Evolutionary conservation across 2,888 invertebrate genomes (phyloP).

Genomic region (Lasiommata megera): DNA sequence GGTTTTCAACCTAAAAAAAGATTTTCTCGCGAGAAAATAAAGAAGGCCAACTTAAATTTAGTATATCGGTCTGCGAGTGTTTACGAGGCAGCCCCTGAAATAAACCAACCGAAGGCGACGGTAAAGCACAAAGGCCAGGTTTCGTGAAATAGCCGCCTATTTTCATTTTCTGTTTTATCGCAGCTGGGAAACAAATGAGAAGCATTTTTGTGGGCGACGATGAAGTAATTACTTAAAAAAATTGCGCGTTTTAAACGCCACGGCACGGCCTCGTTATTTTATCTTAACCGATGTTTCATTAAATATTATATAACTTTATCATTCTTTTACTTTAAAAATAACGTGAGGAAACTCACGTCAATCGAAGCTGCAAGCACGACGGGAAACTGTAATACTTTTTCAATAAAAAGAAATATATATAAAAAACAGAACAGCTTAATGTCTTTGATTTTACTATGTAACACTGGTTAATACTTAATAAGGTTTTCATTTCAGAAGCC

Average conservation of each 20-base stretch:
- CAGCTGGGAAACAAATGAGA: conserved; percentile 51
- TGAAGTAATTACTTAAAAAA: conserved; percentile 26
- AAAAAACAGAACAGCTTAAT: no score
- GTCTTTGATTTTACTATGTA: no score
- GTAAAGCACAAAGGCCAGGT: conserved; percentile 66
- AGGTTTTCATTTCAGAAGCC: no score
- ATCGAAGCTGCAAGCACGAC: no score
- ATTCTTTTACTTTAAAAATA: background rate
- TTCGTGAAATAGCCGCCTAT: conserved; percentile 56
- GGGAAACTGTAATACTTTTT: no score
- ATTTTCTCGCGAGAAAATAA: conserved; percentile 60
- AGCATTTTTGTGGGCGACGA: conserved; percentile 34
- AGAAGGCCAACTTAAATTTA: conserved; percentile 68
- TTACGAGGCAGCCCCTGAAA: conserved; percentile 72
- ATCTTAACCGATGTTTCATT: conserved; percentile 11
- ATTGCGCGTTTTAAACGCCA: conserved; percentile 15
- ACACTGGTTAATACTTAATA: no score
- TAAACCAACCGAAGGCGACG: conserved; percentile 66
- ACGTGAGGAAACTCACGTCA: no score
- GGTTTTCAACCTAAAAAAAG: conserved; percentile 40
- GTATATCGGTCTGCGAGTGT: conserved; percentile 69
- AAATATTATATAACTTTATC: conserved; percentile 5
- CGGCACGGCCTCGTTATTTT: conserved; percentile 7
- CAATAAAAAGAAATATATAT: no score
- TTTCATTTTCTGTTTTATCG: conserved; percentile 60